Evolutionary conservation across 1,140 invertebrate genomes (phyloP).

Genomic region (Drosophila bifasciata): DNA sequence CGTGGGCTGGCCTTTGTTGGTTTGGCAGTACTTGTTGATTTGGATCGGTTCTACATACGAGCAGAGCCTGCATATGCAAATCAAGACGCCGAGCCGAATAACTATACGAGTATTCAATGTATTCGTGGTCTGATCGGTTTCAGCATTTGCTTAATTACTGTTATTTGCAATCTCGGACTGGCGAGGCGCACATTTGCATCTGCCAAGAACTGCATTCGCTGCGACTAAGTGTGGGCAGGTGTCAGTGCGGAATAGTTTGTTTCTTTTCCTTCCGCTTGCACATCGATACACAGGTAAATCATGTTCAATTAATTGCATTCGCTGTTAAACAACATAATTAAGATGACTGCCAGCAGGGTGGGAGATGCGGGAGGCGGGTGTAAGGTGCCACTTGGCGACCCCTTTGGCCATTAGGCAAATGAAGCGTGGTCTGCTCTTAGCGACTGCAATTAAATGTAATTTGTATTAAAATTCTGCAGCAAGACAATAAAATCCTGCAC

Average conservation of each 20-base stretch:
- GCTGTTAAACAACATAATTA: constrained; percentile 80
- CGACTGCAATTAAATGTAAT: constrained; percentile 61
- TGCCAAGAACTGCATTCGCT: constrained; percentile 4
- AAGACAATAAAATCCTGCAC: constrained; percentile 56
- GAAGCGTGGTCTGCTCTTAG: constrained; percentile 32
- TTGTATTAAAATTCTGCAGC: constrained; percentile 59
- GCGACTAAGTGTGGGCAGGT: constrained; percentile 13
- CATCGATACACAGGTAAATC: constrained; percentile 60
- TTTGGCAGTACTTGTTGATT: constrained; percentile 33
- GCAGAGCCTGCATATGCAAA: constrained; percentile 30
- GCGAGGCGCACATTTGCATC: constrained; percentile 23
- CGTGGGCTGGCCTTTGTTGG: constrained; percentile 17
- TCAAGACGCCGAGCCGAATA: constrained; percentile 20
- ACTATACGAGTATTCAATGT: constrained; percentile 40
- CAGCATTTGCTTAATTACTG: constrained; percentile 44
- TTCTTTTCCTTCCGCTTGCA: constrained; percentile 18
- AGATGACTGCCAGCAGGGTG: constrained; percentile 14
- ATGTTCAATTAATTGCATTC: constrained; percentile 74
- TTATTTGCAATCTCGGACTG: constrained; percentile 30
- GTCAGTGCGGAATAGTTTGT: constrained; percentile 29
- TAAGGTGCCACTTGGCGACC: constrained; percentile 21
- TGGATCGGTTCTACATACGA: constrained; percentile 5
- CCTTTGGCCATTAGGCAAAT: constrained; percentile 69
- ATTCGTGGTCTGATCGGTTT: constrained; percentile 43
- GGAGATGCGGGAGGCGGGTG: constrained; percentile 15